Base-by-base conservation (phyloP, 2,888 invertebrate genomes). In the Phyto melanocephala region DNA sequence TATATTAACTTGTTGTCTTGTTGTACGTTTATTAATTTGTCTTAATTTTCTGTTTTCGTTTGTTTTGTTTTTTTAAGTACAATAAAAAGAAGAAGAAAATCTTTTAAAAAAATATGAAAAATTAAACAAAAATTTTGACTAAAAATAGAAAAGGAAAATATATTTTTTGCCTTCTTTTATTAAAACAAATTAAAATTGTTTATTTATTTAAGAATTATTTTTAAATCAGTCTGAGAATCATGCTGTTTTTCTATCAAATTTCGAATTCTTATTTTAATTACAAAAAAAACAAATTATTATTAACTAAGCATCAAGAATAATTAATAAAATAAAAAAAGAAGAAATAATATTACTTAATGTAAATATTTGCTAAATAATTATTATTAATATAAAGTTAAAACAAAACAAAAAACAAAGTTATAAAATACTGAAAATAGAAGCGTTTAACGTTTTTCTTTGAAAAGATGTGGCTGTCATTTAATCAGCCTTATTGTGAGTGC, bases 331-430 rank as follows among this genome's bases (percentile, higher is more conserved):
- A 28, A 62, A 15, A 42, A 85, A 82, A 83, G 22, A 45, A 50
- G 42, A 80, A 70, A 63, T 70, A 65, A 75, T 87, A 86, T 85
- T 89, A 88, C 89, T 88, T 89, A 89, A 88, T 88, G 88, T 88
- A 88, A 86, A 88, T 88, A 89, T 84, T 68, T 84, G 72, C 67
- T 70, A 72, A 50, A 68, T 60, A 45, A 50, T 60, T 63, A 42
- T 56, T 60, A 76, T 13, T 42, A 33, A 50, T 11, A 40, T 58
- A 37, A 17, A 33, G 35, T 28, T 40, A n/a, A 20, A 37, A 24
- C 11, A 70, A 54, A 22, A n/a, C 40, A 68, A 28, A 50, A 50
- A 63, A 15, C 11, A 40, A 35, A 28, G 28, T 28, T 28, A 5
- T 28, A 70, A 4, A 54, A 68, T 10, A 42, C 8, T 15, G 24